Percentiles rank a stretch among this genome's conserved stretches.
phyloP scores from a whole-genome alignment of 2,888 invertebrate genomes.

The Xanthia togata region DNA sequence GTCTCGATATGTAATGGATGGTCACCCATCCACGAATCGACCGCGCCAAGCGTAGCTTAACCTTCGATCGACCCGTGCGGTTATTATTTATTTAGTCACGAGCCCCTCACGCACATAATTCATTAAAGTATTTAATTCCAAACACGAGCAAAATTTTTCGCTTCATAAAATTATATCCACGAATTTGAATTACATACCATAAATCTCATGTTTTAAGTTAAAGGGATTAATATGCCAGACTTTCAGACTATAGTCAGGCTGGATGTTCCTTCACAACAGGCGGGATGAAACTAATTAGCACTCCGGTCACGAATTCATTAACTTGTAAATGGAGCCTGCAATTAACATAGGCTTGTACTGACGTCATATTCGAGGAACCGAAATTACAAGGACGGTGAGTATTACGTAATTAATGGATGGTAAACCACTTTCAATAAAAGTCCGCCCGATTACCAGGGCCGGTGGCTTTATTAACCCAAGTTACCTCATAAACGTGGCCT shows the following conservation, averaged over 20 bases:
- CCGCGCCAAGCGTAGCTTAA: no score
- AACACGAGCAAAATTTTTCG: constrained; percentile 9
- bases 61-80: no score
- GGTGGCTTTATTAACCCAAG: constrained; percentile 53
- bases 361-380: constrained; percentile 29
- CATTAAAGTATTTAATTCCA: constrained; percentile 16
- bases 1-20: no score
- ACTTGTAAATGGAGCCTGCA: constrained; percentile 28
- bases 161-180: constrained; percentile 11
- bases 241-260: constrained; percentile 1
- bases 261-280: neutral
- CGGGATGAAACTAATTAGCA: constrained; percentile 32
- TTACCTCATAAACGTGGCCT: constrained; percentile 36
- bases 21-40: no score
- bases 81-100: no score
- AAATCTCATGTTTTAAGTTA: constrained; percentile 2
- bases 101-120: neutral
- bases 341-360: constrained; percentile 37
- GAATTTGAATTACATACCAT: constrained; percentile 33
- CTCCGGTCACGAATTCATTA: constrained; percentile 38
- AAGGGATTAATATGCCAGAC: constrained; percentile 22
- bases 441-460: constrained; percentile 1
- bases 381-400: constrained; percentile 6
- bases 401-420: constrained; percentile 19
- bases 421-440: constrained; percentile 29